Evolutionary conservation across 2,888 invertebrate species (phyloP).

Genomic region (Nymphalis urticae): DNA sequence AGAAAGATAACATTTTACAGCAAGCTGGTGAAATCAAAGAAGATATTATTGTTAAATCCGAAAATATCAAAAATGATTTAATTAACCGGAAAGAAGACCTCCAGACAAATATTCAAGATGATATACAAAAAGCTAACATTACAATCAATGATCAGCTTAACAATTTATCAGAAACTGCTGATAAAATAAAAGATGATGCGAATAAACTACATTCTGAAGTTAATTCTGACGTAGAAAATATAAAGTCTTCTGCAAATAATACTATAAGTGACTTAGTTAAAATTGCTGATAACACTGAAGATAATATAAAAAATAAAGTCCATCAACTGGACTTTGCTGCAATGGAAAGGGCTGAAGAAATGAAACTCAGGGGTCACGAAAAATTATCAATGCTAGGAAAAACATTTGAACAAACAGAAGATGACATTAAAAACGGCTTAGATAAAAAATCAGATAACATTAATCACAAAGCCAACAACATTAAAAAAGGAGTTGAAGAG

Average conservation of each 20-base stretch:
- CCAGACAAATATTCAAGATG: constrained; percentile 52
- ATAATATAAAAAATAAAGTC: constrained; percentile 65
- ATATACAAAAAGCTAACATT: constrained; percentile 49
- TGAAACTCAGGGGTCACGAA: constrained; percentile 56
- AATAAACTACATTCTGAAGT: constrained; percentile 52
- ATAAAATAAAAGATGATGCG: constrained; percentile 51
- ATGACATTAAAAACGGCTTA: constrained; percentile 54
- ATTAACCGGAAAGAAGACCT: constrained; percentile 53
- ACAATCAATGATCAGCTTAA: constrained; percentile 51
- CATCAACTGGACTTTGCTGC: constrained; percentile 66
- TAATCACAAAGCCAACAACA: constrained; percentile 54
- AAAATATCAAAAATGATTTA: constrained; percentile 51
- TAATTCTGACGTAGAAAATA: constrained; percentile 50
- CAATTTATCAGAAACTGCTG: constrained; percentile 52
- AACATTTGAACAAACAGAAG: constrained; percentile 53
- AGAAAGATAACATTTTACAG: constrained; percentile 65
- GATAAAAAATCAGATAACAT: constrained; percentile 57
- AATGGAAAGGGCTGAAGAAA: constrained; percentile 64
- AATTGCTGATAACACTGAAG: constrained; percentile 57
- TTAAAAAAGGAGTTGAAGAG: constrained; percentile 55
- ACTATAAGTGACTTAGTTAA: constrained; percentile 62
- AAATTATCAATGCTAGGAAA: constrained; percentile 54
- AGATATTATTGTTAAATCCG: constrained; percentile 53
- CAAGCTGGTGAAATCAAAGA: constrained; percentile 55
- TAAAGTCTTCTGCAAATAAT: constrained; percentile 54